These are phyloP conservation scores for Zaprionus obscuricornis DNA, from an alignment of 2,888 invertebrate species.

Conservation along the genomic window DNA sequence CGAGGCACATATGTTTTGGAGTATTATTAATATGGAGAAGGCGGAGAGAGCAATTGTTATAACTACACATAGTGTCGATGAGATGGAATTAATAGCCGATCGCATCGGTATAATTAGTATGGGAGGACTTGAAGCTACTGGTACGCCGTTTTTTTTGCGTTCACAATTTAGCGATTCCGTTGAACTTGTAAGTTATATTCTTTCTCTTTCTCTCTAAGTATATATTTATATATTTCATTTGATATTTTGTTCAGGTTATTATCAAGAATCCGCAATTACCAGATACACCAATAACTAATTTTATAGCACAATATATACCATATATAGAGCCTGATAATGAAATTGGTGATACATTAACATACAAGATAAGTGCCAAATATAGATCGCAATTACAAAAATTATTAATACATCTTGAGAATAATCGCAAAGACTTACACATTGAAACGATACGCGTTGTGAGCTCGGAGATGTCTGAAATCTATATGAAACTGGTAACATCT, in stretches of 20 bases:
- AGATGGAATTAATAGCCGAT: conserved; percentile 93
- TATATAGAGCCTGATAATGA: conserved; percentile 65
- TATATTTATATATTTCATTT: too few relatives aligned
- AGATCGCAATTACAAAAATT: conserved; percentile 57
- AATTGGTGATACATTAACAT: conserved; percentile 70
- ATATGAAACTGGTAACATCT: conserved; percentile 64
- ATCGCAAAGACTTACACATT: conserved; percentile 58
- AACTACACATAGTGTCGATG: conserved; percentile 94
- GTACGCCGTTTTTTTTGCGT: conserved; percentile 91
- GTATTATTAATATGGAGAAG: conserved; percentile 88
- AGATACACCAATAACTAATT: conserved; percentile 61
- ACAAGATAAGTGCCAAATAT: conserved; percentile 41
- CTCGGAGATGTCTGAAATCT: conserved; percentile 66
- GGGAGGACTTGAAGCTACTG: conserved; percentile 90
- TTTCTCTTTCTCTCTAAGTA: not conserved
- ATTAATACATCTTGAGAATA: conserved; percentile 66
- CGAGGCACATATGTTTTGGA: conserved; percentile 91
- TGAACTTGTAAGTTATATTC: conserved; percentile 85
- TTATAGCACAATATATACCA: conserved; percentile 48
- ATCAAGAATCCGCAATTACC: conserved; percentile 62
- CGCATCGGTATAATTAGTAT: conserved; percentile 93
- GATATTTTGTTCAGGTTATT: conserved; percentile 58
- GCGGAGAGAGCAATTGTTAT: conserved; percentile 89
- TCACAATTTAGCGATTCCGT: conserved; percentile 92
- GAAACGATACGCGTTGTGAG: conserved; percentile 62